These are phyloP conservation scores for Chrysolina oricalcia DNA, from an alignment of 2,888 invertebrate genomes.

Conservation along the genomic window DNA sequence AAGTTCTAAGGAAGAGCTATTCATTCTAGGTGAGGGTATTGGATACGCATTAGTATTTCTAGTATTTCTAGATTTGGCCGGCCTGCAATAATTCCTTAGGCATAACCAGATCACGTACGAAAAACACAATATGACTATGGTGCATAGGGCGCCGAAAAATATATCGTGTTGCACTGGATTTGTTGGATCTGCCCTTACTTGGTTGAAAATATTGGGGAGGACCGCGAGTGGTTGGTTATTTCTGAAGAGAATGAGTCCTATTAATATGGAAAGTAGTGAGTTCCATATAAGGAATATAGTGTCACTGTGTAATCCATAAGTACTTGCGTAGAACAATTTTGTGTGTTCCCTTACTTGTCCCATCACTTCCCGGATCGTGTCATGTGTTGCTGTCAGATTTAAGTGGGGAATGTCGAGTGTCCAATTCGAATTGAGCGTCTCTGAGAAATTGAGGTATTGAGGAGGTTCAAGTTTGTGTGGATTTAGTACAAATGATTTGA, in stretches of 20 bases:
- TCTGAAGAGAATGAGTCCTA: constrained; percentile 1
- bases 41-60: too few species aligned
- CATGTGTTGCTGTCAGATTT: constrained; percentile 5
- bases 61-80: too few species aligned
- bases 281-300: constrained; percentile 20
- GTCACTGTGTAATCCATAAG: constrained; percentile 5
- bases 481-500: constrained; percentile 42
- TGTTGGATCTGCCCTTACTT: too few species aligned
- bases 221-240: too few species aligned
- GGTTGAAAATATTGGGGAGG: too few species aligned
- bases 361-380: background rate
- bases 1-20: too few species aligned
- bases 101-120: too few species aligned
- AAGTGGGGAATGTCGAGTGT: constrained; percentile 10
- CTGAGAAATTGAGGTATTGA: background rate
- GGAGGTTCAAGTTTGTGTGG: constrained; percentile 3
- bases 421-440: constrained; percentile 15
- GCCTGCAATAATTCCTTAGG: too few species aligned
- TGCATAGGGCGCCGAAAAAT: too few species aligned
- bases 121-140: too few species aligned
- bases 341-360: background rate
- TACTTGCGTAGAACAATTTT: background rate
- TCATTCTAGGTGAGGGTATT: too few species aligned
- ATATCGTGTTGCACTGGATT: too few species aligned
- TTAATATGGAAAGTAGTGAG: background rate